Evolutionary conservation across 2,113 vertebrate genomes (phyloP).

Genomic region (Polyodon spathula): DNA sequence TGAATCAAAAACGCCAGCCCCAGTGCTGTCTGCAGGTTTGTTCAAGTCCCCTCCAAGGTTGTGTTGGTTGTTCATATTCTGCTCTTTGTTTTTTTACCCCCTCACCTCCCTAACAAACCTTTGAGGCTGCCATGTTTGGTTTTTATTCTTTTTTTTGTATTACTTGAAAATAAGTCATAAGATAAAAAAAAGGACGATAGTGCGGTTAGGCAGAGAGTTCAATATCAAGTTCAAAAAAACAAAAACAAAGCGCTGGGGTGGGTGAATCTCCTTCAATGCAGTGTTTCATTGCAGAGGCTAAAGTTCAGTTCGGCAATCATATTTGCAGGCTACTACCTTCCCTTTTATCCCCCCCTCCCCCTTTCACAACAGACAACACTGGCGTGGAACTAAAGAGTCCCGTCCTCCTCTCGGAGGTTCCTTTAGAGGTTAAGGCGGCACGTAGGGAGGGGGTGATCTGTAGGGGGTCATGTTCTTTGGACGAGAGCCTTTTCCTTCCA

Average conservation of each 20-base stretch:
- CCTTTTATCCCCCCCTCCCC: constrained; percentile 8
- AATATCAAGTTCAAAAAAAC: constrained; percentile 35
- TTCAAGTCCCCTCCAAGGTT: constrained; percentile 29
- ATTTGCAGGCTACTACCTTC: constrained; percentile 43
- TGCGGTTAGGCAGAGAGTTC: constrained; percentile 76
- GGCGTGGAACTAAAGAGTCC: constrained; percentile 61
- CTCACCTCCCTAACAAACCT: constrained; percentile 38
- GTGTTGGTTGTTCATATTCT: constrained; percentile 23
- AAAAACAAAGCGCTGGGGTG: constrained; percentile 39
- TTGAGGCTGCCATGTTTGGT: constrained; percentile 53
- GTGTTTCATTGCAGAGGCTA: constrained; percentile 27
- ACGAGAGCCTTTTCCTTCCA: constrained; percentile 90
- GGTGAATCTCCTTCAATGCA: constrained; percentile 23
- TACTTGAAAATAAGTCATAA: constrained; percentile 52
- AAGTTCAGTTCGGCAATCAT: constrained; percentile 22
- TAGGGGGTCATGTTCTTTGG: constrained; percentile 97
- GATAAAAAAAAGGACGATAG: constrained; percentile 67
- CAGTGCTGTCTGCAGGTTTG: constrained; percentile 64
- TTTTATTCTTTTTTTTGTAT: constrained; percentile 35
- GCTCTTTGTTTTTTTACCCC: constrained; percentile 40
- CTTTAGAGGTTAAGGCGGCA: constrained; percentile 76
- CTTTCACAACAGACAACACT: constrained; percentile 60
- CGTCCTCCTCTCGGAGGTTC: constrained; percentile 40
- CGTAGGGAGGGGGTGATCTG: constrained; percentile 90
- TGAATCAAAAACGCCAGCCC: constrained; percentile 63